Evolutionary conservation across 2,113 vertebrate species (phyloP), one percentile per base, ranked within the genome.

Genomic region (Eclectus roratus): DNA sequence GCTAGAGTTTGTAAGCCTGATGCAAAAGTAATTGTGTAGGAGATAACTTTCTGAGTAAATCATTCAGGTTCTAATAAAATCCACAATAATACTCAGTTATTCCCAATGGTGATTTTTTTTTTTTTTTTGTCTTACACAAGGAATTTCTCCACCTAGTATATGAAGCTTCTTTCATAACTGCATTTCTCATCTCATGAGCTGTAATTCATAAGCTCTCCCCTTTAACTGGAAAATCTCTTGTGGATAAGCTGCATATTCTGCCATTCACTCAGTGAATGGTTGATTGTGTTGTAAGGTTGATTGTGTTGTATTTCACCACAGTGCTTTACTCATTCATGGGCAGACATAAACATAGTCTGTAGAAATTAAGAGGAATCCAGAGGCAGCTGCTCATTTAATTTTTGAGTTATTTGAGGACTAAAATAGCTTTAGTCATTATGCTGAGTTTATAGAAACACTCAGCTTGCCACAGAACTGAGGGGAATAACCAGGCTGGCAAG

Each of bases 221-320:
- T 95, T 97, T 96, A 96, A 96, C 78, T 96, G 88, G 90, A 90
- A 94, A 96, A 90, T 76, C 95, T 96, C 90, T 84, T 90, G 93
- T 94, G 95, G 88, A 85, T 96, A 81, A 90, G 80, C 64, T 94
- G 88, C 79, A 56, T 88, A 52, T 92, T 91, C 88, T 95, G 72
- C 85, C 82, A 77, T 96, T 96, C 91, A 80, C 35, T 95, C 88
- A 74, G 46, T 68, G 74, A 94, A 94, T 74, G 61, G 87, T 56
- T 88, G 94, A 95, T 81, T 93, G 77, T 89, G 85, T 80, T 94
- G 39, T 90, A 47, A n/a, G 61, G 87, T 56, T 88, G 94, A 95
- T 81, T 93, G 77, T 89, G 85, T 80, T 94, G 39, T 90, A 47
- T 85, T 85, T 86, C 7, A 7, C 76, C 80, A 49, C 35, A 61